Evolutionary conservation across 1,140 invertebrate species (phyloP).

Genomic region (Akabosia matsudoensis): DNA sequence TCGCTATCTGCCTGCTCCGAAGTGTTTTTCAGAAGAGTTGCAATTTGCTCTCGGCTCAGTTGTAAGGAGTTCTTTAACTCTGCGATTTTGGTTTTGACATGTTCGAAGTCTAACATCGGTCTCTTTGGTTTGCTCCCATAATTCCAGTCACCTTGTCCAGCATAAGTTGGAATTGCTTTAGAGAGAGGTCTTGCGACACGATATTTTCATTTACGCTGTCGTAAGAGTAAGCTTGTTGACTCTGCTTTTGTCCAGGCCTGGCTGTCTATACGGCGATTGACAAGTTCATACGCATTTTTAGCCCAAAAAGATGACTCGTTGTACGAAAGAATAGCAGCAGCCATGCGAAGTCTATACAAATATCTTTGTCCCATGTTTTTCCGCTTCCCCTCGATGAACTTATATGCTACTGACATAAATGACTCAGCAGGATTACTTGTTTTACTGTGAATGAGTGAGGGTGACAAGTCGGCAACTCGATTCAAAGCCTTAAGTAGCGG

Average conservation of each 20-base stretch:
- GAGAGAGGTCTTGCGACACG: too few relatives aligned
- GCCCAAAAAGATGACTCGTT: neutral
- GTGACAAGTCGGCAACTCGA: neutral
- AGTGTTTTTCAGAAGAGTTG: neutral
- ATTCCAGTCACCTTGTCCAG: neutral
- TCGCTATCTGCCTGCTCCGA: neutral
- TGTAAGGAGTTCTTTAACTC: neutral
- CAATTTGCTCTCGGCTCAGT: neutral
- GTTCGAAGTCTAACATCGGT: neutral
- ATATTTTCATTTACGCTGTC: neutral
- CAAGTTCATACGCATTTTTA: neutral
- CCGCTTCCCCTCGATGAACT: constrained; percentile 26
- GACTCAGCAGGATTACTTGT: constrained; percentile 17
- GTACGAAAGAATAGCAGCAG: neutral
- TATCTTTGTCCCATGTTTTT: neutral
- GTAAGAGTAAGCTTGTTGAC: neutral
- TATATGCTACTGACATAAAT: constrained; percentile 18
- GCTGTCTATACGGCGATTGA: neutral
- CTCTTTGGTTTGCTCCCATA: constrained; percentile 5
- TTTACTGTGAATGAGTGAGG: constrained; percentile 2
- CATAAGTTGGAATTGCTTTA: too few relatives aligned
- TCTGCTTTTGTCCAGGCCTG: neutral
- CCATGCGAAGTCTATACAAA: neutral
- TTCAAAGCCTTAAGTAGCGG: neutral
- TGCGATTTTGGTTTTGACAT: neutral